Evolutionary conservation across 1,140 invertebrate genomes (phyloP).

Genomic region (Fopius arisanus): DNA sequence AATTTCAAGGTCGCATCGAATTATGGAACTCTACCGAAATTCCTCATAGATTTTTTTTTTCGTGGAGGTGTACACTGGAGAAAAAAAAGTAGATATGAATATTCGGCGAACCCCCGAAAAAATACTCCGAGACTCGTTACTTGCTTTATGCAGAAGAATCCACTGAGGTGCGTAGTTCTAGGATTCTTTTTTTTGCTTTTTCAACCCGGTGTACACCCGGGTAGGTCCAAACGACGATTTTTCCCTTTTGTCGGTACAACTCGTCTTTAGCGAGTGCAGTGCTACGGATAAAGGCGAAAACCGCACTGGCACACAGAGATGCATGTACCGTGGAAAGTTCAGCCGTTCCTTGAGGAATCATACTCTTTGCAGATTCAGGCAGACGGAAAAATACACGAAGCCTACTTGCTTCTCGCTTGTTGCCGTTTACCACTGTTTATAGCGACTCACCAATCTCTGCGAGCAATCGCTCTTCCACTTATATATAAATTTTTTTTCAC

Average conservation of each 20-base stretch:
- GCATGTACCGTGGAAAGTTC: neutral
- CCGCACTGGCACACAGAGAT: neutral
- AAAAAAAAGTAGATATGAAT: neutral
- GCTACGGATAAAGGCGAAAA: neutral
- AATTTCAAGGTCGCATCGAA: no score
- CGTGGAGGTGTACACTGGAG: neutral
- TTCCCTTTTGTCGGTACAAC: neutral
- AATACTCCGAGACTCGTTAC: neutral
- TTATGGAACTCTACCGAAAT: no score
- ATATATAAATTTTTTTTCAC: neutral
- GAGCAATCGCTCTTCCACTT: neutral
- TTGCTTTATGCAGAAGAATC: neutral
- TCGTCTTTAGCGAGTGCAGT: neutral
- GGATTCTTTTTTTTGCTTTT: no score
- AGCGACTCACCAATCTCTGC: neutral
- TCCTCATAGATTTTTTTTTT: no score
- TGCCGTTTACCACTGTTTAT: neutral
- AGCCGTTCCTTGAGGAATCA: neutral
- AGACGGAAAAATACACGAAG: constrained; percentile 1
- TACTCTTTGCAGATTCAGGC: neutral
- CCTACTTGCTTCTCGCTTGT: neutral
- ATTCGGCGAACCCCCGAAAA: neutral
- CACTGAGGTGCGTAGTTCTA: neutral
- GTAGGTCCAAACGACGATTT: neutral
- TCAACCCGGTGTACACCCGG: neutral